phyloP scores from a whole-genome alignment of 2,888 invertebrate species.

The Caenorhabditis sp. region DNA sequence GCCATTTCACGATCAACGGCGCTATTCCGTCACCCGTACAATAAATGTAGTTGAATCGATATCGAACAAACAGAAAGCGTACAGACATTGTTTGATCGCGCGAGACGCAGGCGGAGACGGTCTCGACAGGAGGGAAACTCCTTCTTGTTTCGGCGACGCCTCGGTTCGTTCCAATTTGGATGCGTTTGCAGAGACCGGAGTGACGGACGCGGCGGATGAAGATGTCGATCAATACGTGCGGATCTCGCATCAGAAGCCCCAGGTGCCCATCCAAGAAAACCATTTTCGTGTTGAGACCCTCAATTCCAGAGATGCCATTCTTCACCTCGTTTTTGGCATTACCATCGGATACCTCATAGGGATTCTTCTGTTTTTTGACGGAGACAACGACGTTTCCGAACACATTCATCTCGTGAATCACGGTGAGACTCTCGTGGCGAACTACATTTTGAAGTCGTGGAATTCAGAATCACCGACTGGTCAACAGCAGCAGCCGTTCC shows the following conservation, averaged over 20 bases:
- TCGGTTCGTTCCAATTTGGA: conserved; percentile 6
- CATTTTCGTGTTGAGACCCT: too few species aligned
- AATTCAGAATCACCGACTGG: too few species aligned
- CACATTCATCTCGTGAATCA: conserved; percentile 36
- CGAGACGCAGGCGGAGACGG: conserved; percentile 30
- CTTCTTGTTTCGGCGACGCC: background rate
- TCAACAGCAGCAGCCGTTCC: background rate
- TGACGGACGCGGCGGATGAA: background rate
- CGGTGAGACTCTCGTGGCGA: too few species aligned
- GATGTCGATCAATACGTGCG: conserved; percentile 41
- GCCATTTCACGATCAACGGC: too few species aligned
- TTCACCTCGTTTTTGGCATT: conserved; percentile 33
- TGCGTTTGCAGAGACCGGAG: conserved; percentile 5
- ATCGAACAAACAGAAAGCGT: conserved; percentile 16
- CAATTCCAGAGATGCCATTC: conserved; percentile 40
- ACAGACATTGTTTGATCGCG: conserved; percentile 23
- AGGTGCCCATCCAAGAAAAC: conserved; percentile 12
- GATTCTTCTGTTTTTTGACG: conserved; percentile 17
- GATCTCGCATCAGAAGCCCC: conserved; percentile 24
- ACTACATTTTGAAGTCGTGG: too few species aligned
- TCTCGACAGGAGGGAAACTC: conserved; percentile 21
- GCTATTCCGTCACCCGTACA: conserved; percentile 27
- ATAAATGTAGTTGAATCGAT: conserved; percentile 49
- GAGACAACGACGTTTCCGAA: conserved; percentile 33
- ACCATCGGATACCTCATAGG: conserved; percentile 45